A percentile compares a stretch with the other conserved stretches of the same genome.
phyloP scores from a whole-genome alignment of 2,113 vertebrate genomes.

The Caranx ignobilis region DNA sequence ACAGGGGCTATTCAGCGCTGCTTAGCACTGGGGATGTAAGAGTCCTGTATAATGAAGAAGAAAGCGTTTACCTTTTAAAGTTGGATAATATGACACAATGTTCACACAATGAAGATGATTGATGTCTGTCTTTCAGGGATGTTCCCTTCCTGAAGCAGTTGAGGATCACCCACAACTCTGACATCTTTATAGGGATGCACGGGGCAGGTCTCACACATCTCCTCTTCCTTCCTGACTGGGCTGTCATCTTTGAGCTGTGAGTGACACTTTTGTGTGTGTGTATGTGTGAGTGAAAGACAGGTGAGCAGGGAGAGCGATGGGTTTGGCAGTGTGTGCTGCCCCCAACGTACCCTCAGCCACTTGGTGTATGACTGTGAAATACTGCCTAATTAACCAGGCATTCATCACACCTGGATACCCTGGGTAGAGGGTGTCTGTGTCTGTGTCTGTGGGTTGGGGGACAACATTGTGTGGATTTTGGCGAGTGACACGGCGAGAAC shows the following conservation, averaged over 20 bases:
- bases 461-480: slow-evolving; percentile 30
- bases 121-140: slow-evolving; percentile 83
- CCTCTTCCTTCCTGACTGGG: slow-evolving; percentile 98
- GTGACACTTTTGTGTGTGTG: slow-evolving; percentile 68
- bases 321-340: slow-evolving; percentile 36
- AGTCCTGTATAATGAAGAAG: slow-evolving; percentile 5
- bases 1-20: slow-evolving; percentile 3
- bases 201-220: slow-evolving; percentile 97
- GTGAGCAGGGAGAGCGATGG: slow-evolving; percentile 20
- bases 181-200: slow-evolving; percentile 98
- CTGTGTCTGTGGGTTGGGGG: neutral
- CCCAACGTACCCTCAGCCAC: slow-evolving; percentile 55
- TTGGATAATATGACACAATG: slow-evolving; percentile 20
- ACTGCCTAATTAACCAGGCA: slow-evolving; percentile 76
- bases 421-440: slow-evolving; percentile 11
- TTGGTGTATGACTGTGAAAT: slow-evolving; percentile 66
- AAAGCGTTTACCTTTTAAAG: slow-evolving; percentile 17
- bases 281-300: slow-evolving; percentile 17
- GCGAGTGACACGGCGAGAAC: slow-evolving; percentile 18
- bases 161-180: slow-evolving; percentile 94
- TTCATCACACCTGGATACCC: slow-evolving; percentile 70
- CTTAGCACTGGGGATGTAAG: slow-evolving; percentile 2
- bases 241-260: slow-evolving; percentile 96
- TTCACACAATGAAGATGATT: slow-evolving; percentile 23
- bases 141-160: slow-evolving; percentile 93